Percentiles rank a stretch among this genome's conserved stretches.
phyloP scores from a whole-genome alignment of 2,797 vertebrate genomes.

The Gallinago nigripennis region DNA sequence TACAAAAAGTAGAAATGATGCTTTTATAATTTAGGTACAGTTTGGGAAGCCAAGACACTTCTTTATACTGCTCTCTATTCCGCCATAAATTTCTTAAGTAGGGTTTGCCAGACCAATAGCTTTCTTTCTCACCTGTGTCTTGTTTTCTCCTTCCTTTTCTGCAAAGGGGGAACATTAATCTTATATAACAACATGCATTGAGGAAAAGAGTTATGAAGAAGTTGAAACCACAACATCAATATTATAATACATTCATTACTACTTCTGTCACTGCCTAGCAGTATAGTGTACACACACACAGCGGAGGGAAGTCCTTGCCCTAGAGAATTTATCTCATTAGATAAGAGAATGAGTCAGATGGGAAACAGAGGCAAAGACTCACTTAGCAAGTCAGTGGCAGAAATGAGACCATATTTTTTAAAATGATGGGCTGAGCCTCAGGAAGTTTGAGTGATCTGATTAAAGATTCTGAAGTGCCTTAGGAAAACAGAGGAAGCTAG shows the following conservation, averaged over 20 bases:
- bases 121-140: neutral
- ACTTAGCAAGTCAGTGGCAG: neutral
- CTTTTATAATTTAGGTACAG: neutral
- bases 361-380: neutral
- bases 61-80: neutral
- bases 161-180: neutral
- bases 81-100: neutral
- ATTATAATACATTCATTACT: neutral
- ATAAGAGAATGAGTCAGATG: neutral
- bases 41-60: neutral
- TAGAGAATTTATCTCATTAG: neutral
- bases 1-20: neutral
- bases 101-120: neutral
- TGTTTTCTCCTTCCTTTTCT: neutral
- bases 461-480: neutral
- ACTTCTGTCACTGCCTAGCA: neutral
- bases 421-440: neutral
- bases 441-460: neutral
- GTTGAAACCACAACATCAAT: neutral
- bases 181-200: neutral
- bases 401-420: neutral
- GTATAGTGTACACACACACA: neutral
- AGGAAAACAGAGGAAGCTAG: neutral
- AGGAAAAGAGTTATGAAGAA: neutral
- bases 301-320: neutral